phyloP scores from a whole-genome alignment of 2,888 invertebrate genomes.

The Dolichopus griseipennis region DNA sequence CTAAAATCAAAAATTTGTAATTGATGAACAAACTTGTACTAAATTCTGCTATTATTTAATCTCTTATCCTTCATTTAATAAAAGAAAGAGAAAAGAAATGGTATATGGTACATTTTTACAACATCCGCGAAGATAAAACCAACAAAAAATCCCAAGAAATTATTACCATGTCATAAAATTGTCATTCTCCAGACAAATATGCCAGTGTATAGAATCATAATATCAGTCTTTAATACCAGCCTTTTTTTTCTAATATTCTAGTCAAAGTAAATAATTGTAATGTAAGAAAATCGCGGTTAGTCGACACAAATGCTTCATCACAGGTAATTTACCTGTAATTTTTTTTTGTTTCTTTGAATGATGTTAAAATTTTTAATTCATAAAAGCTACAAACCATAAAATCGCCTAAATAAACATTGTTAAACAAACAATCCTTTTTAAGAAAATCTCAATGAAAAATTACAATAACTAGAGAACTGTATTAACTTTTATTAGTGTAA shows the following conservation, averaged over 20 bases:
- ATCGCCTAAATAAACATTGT: constrained; percentile 3
- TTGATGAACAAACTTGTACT: too few species aligned
- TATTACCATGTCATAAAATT: too few species aligned
- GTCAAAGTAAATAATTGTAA: too few species aligned
- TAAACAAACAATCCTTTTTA: not conserved
- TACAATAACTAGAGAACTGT: not conserved
- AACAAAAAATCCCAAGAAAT: too few species aligned
- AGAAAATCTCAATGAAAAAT: not conserved
- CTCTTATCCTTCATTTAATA: not conserved
- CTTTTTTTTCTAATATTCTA: too few species aligned
- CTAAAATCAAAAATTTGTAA: not conserved
- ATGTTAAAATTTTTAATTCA: not conserved
- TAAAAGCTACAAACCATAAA: not conserved
- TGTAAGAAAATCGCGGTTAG: too few species aligned
- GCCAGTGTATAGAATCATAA: too few species aligned
- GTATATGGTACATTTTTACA: not conserved
- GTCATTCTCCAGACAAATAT: too few species aligned
- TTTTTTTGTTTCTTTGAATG: too few species aligned
- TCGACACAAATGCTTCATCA: too few species aligned
- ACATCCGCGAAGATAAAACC: not conserved
- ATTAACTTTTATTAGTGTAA: not conserved
- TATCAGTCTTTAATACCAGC: too few species aligned
- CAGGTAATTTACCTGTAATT: too few species aligned
- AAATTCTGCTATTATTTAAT: not conserved
- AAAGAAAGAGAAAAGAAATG: not conserved